A percentile compares a stretch with the other conserved stretches of the same genome.
phyloP scores from a whole-genome alignment of 1,140 invertebrate genomes.

The Hetaerina americana region DNA sequence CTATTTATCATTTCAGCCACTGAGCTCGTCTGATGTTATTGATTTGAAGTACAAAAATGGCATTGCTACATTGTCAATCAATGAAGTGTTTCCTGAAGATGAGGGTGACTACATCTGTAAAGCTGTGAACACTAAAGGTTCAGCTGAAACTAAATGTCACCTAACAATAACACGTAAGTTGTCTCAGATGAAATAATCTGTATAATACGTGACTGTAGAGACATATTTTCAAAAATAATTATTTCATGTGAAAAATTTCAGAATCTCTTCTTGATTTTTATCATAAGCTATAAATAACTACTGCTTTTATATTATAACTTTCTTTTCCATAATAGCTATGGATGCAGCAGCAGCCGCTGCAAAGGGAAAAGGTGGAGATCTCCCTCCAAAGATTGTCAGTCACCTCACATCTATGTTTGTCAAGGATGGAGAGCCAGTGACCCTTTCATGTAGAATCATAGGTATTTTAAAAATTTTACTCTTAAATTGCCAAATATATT shows the following conservation, averaged over 20 bases:
- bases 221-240: too few relatives aligned
- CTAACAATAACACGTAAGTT: slow-evolving; percentile 69
- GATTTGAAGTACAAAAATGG: slow-evolving; percentile 85
- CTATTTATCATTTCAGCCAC: slow-evolving; percentile 26
- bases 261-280: too few relatives aligned
- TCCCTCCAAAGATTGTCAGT: slow-evolving; percentile 68
- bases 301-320: slow-evolving; percentile 18
- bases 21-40: slow-evolving; percentile 69
- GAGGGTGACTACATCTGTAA: slow-evolving; percentile 78
- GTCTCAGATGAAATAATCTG: too few relatives aligned
- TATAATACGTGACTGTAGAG: too few relatives aligned
- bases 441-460: slow-evolving; percentile 71
- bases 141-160: slow-evolving; percentile 66
- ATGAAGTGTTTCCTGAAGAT: slow-evolving; percentile 88
- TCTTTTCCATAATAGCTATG: slow-evolving; percentile 57
- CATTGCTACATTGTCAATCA: slow-evolving; percentile 69
- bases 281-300: slow-evolving; percentile 7
- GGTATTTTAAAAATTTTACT: slow-evolving; percentile 34
- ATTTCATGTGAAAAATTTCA: too few relatives aligned
- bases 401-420: slow-evolving; percentile 67
- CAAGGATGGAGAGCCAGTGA: slow-evolving; percentile 74
- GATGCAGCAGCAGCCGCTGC: slow-evolving; percentile 31
- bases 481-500: too few relatives aligned
- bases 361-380: slow-evolving; percentile 46
- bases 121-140: slow-evolving; percentile 80